Evolutionary conservation across 2,888 invertebrate species (phyloP).

Genomic region (Amblyjoppa proteus): DNA sequence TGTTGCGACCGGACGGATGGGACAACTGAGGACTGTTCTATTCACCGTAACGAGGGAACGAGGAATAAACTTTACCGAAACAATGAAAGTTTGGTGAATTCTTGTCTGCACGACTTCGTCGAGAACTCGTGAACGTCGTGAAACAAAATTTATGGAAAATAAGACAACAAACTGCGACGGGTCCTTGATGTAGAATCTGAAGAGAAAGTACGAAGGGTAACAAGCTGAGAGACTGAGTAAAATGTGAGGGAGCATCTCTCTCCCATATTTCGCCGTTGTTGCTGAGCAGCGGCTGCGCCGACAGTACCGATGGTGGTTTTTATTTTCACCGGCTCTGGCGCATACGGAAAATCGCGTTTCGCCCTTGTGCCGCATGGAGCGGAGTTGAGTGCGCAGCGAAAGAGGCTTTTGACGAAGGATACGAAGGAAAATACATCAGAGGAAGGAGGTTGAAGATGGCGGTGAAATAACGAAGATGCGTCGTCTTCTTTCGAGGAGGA

Average conservation of each 20-base stretch:
- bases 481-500: constrained; percentile 16
- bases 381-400: not conserved
- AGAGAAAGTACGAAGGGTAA: constrained; percentile 23
- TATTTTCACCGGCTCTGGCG: constrained; percentile 27
- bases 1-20: not conserved
- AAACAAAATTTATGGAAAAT: constrained; percentile 24
- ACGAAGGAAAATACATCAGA: constrained; percentile 18
- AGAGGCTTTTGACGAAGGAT: not conserved
- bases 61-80: not conserved
- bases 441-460: constrained; percentile 24
- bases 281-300: not conserved
- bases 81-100: not conserved
- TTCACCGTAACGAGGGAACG: not conserved
- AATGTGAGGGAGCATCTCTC: constrained; percentile 16
- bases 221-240: constrained; percentile 24
- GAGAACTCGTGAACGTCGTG: not conserved
- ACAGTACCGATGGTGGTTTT: constrained; percentile 1
- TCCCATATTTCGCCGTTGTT: not conserved
- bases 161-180: not conserved
- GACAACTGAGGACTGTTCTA: not conserved
- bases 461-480: constrained; percentile 52
- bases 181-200: constrained; percentile 11
- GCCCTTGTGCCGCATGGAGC: constrained; percentile 17
- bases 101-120: not conserved
- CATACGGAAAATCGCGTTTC: constrained; percentile 35